phyloP scores from a whole-genome alignment of 2,888 invertebrate genomes.

The Blera fallax region DNA sequence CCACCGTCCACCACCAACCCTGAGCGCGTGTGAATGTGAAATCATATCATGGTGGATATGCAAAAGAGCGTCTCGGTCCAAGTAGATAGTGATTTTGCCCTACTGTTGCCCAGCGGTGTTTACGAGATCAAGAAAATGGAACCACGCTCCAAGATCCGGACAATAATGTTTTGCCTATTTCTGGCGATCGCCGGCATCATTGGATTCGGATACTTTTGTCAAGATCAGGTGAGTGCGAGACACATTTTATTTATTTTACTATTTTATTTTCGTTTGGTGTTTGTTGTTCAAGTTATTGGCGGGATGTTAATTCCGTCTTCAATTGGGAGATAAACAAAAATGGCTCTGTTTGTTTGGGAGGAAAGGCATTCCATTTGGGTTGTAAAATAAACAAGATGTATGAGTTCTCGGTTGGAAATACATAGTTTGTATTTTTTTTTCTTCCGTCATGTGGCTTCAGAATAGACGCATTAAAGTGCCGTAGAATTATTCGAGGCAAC shows the following conservation, averaged over 20 bases:
- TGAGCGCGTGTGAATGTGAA: slow-evolving; percentile 65
- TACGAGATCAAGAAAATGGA: slow-evolving; percentile 94
- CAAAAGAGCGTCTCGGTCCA: slow-evolving; percentile 91
- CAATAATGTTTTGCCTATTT: slow-evolving; percentile 91
- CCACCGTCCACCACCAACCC: background rate
- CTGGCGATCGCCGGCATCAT: slow-evolving; percentile 93
- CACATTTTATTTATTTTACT: slow-evolving; percentile 35
- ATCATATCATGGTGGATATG: slow-evolving; percentile 82
- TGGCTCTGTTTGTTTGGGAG: background rate
- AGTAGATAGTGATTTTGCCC: slow-evolving; percentile 92
- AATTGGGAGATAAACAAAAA: background rate
- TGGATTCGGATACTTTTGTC: slow-evolving; percentile 94
- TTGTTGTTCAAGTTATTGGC: slow-evolving; percentile 3
- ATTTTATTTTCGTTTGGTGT: background rate
- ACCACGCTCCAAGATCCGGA: slow-evolving; percentile 90
- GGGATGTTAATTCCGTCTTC: background rate
- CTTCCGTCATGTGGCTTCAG: background rate
- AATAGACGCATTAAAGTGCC: background rate
- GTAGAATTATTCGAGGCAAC: background rate
- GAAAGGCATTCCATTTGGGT: background rate
- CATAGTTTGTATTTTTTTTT: background rate
- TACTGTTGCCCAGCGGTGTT: slow-evolving; percentile 89
- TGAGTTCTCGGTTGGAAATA: too few relatives aligned
- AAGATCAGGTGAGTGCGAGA: slow-evolving; percentile 87
- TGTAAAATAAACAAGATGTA: background rate